Evolutionary conservation across 2,888 invertebrate species (phyloP).

Genomic region (Nesidiocoris tenuis): DNA sequence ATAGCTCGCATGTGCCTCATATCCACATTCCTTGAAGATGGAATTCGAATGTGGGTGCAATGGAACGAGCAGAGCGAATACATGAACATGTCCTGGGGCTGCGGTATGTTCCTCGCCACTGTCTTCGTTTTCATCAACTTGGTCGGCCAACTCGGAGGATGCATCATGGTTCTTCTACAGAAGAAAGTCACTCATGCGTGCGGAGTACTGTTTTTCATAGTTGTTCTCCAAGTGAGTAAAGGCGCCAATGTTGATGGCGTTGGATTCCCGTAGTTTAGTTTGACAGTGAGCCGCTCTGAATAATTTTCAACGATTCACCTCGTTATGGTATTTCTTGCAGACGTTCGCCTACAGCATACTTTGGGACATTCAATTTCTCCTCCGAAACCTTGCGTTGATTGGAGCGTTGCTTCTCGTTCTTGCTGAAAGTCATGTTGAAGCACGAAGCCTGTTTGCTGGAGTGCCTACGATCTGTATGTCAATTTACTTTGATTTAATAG

Average conservation of each 20-base stretch:
- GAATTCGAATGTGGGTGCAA: conserved; percentile 98
- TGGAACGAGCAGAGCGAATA: conserved; percentile 97
- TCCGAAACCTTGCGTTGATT: conserved; percentile 93
- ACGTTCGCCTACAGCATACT: conserved; percentile 94
- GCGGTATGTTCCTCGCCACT: conserved; percentile 90
- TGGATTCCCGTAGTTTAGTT: too few relatives aligned
- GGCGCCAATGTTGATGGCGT: too few relatives aligned
- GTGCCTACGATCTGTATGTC: conserved; percentile 73
- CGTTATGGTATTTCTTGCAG: too few relatives aligned
- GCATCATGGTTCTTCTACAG: conserved; percentile 91
- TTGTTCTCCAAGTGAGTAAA: conserved; percentile 86
- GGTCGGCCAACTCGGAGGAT: conserved; percentile 92
- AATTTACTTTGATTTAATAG: too few relatives aligned
- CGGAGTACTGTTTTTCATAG: conserved; percentile 90
- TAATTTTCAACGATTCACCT: too few relatives aligned
- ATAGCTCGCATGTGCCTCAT: conserved; percentile 94
- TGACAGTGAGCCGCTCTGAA: too few relatives aligned
- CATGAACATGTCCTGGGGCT: conserved; percentile 96
- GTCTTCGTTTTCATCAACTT: conserved; percentile 94
- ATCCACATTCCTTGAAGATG: conserved; percentile 98
- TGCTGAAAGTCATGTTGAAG: conserved; percentile 94
- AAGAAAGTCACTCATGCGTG: conserved; percentile 89
- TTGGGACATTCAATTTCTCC: conserved; percentile 96
- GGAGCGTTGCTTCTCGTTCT: conserved; percentile 94
- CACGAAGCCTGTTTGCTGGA: conserved; percentile 93